Evolutionary conservation across 1,140 invertebrate genomes (phyloP), one percentile per base, ranked within the genome.

Genomic region (Euura saliciscinereae): DNA sequence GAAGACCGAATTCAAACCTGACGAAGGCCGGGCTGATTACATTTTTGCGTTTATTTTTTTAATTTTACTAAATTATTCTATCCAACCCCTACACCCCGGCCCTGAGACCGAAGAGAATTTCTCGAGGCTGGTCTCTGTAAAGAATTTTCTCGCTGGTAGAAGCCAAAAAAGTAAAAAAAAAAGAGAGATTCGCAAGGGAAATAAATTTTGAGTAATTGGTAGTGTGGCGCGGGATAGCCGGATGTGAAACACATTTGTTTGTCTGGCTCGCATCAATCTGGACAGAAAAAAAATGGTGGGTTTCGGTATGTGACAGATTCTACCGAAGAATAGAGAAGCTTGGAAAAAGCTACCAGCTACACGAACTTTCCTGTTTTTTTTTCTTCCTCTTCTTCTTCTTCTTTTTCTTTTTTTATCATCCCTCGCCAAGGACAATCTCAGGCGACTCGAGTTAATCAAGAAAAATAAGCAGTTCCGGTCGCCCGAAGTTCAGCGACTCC

Each of bases 391-490:
- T 44, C 8, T 28, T 28, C 44, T 64, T 72, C 46, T 72, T 68
- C 65, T 64, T 68, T 51, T 64, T 64, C 65, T 51, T 64, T 76
- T 70, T 28, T 28, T 28, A 28, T 28, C 28, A 28, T 65, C 13
- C 11, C 43, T 43, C 43, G 5, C 28, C 28, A 64, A 59, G 51
- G 45, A 65, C 65, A 68, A 71, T 68, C 64, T 75, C 43, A 8
- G n/a, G 3, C 45, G 66, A 71, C 45, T 66, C 69, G 43, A 13
- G 64, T 73, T 75, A 73, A 75, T 71, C 45, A 66, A 43, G 71
- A 46, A 71, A 77, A 72, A 75, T 73, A 75, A 75, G 74, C 71
- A 73, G 45, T n/a, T 74, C 44, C 43, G 43, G 66, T 42, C 4
- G 11, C 11, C 8, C 66, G 2, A 28, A 44, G 28, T 28, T 28